Evolutionary conservation across 2,797 vertebrate genomes (phyloP).

Genomic region (Pangasius macronema): DNA sequence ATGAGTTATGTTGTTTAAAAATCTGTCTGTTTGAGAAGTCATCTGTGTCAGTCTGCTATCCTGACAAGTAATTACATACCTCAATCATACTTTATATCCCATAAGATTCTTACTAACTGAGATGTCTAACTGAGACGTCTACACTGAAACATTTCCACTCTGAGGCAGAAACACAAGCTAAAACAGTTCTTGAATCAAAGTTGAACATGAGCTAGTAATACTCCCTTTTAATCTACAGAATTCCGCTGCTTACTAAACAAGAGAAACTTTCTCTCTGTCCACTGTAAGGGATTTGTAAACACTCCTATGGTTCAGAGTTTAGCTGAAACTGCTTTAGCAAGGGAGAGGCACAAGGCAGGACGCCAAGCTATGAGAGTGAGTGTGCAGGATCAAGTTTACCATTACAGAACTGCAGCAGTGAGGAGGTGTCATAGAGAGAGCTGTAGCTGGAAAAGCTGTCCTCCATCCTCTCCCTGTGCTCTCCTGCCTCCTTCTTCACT

Average conservation of each 20-base stretch:
- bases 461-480: slow-evolving; percentile 80
- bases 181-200: neutral
- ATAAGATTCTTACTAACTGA: neutral
- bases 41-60: neutral
- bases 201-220: neutral
- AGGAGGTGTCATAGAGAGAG: slow-evolving; percentile 97
- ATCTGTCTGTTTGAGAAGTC: neutral
- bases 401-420: slow-evolving; percentile 96
- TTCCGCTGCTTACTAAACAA: neutral
- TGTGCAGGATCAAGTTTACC: slow-evolving; percentile 75
- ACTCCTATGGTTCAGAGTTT: neutral
- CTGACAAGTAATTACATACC: neutral
- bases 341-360: slow-evolving; percentile 24
- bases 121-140: neutral
- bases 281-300: neutral
- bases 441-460: slow-evolving; percentile 96
- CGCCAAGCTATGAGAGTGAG: slow-evolving; percentile 18
- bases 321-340: neutral
- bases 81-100: neutral
- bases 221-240: neutral
- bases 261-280: slow-evolving; percentile 10
- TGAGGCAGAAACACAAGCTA: neutral
- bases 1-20: neutral
- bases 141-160: neutral
- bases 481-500: slow-evolving; percentile 54